Evolutionary conservation across 2,113 vertebrate species (phyloP), one percentile per base, ranked within the genome.

Genomic region (Urocynchramus pylzowi): DNA sequence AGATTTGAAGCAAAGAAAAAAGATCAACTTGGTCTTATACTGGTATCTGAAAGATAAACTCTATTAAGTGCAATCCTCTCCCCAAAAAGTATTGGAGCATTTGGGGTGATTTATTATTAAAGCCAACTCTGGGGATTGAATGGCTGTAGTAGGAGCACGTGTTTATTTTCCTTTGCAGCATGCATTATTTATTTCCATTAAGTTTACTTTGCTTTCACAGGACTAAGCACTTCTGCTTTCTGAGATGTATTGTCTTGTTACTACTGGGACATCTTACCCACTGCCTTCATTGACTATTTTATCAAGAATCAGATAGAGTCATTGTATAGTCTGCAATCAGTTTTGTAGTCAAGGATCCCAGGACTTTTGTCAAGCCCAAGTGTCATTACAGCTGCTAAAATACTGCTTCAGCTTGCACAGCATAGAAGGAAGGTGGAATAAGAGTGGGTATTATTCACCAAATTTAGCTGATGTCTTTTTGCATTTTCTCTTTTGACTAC

Each of bases 131-230:
- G n/a, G n/a, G 15, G 35, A 57, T 7, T 78, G 77, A 65, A 84
- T 39, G 35, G 73, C 31, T 71, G 47, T 30, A 16, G 61, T 54
- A 89, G 54, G 14, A 73, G 24, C 35, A 75, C 1, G 1, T 6
- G 3, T 78, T 91, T 82, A 63, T 87, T 89, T 94, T 82, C 47
- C 56, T 89, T 71, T 75, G 61, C 47, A 75, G 33, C 21, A 82
- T 84, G 70, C 28, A 93, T 87, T 91, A 77, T 94, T 93, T 74
- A 89, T 93, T 94, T 87, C n/a, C 56, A 84, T 84, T 87, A 87
- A 75, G 61, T 94, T 96, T 77, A 49, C 39, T 75, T 14, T 35
- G 23, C 70, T 90, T 94, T 76, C 88, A 78, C 30, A 82, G 65
- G 31, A 49, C 61, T 73, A 80, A 90, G 54, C 67, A 77, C 18